Evolutionary conservation across 2,113 vertebrate genomes (phyloP), one percentile per base, ranked within the genome.

Genomic region (Mus pahari): DNA sequence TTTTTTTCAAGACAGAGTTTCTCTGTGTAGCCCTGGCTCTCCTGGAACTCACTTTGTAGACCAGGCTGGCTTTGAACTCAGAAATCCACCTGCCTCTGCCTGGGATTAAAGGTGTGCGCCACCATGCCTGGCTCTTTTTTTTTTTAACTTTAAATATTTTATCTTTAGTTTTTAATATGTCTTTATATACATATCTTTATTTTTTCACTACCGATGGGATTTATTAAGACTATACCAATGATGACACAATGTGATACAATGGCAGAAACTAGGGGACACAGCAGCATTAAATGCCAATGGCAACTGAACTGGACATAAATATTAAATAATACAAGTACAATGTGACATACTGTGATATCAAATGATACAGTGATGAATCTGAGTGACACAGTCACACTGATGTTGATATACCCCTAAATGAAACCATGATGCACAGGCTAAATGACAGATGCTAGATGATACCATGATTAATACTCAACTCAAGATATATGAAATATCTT

Each of bases 221-320:
- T 97, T 94, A 81, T 50, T 90, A 74, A 73, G 33, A 58, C n/a
- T 66, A 19, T n/a, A 33, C 17, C 83, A 92, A 26, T 55, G 64
- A 48, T 68, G 64, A 77, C 9, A 96, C 70, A 89, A 89, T 45
- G 39, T 74, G 33, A 19, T 1, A 81, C 28, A 79, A 20, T 39
- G 22, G 60, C 62, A 89, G 86, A 83, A 14, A 75, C 45, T 48
- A 11, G 53, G 73, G 62, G 66, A 64, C 9, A 73, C 36, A 53
- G 55, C 66, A 58, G n/a, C n/a, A 73, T 58, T 73, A 55, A 55
- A 71, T 73, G 68, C 36, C 16, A 55, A 26, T 8, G 14, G 9
- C 24, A 88, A 73, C 36, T 58, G 58, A 73, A 73, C 42, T 39
- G n/a, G 48, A 48, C 6, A 82, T 12, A 71, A 83, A 87, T 31